Evolutionary conservation across 2,797 vertebrate species (phyloP).

Genomic region (Aythya fuligula): DNA sequence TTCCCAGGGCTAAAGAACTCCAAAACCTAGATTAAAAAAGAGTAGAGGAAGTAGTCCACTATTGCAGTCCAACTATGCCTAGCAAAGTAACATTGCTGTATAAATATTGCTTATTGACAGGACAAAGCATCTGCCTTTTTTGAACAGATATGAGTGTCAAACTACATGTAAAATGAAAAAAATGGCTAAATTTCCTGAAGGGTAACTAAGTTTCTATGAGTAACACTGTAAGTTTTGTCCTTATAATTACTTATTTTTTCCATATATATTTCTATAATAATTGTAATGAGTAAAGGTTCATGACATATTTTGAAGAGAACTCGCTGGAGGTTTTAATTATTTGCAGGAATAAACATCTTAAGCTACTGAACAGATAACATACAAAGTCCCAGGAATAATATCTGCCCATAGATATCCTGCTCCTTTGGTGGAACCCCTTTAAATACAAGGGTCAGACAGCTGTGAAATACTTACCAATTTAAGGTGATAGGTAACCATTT

Average conservation of each 20-base stretch:
- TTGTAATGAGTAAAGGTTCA: neutral
- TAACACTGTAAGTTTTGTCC: neutral
- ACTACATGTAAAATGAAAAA: neutral
- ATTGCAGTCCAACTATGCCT: slow-evolving; percentile 5
- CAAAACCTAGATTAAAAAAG: slow-evolving; percentile 21
- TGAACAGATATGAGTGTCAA: neutral
- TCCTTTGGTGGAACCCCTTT: neutral
- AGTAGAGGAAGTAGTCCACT: neutral
- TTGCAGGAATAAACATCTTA: neutral
- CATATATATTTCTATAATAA: neutral
- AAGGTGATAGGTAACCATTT: neutral
- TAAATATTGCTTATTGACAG: slow-evolving; percentile 4
- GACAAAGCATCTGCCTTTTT: slow-evolving; percentile 1
- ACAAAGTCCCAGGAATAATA: neutral
- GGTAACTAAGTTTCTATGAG: neutral
- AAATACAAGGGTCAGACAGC: neutral
- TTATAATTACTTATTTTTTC: neutral
- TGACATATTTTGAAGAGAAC: neutral
- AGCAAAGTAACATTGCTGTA: neutral
- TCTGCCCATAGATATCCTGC: neutral
- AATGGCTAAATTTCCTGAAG: neutral
- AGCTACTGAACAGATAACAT: neutral
- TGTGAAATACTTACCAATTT: neutral
- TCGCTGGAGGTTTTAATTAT: neutral
- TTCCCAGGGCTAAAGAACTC: slow-evolving; percentile 2